These are phyloP conservation scores for Pangasius larnaudii DNA, from an alignment of 2,797 vertebrate species.

Conservation along the genomic window DNA sequence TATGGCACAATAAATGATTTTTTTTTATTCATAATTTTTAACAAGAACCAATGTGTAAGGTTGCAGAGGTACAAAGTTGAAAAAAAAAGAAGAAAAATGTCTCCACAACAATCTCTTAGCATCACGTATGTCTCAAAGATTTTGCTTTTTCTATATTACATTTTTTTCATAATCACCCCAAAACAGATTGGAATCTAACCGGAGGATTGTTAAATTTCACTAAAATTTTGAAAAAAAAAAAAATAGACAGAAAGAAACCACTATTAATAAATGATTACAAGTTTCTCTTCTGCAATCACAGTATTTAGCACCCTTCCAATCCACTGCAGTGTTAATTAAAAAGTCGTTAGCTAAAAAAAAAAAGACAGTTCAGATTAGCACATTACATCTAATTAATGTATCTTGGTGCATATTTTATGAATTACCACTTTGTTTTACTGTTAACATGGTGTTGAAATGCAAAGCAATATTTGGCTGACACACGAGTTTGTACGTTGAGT, in stretches of 20 bases:
- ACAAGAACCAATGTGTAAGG: background rate
- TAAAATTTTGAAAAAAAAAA: background rate
- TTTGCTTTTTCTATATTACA: background rate
- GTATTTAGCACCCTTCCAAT: background rate
- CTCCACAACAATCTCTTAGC: too few species aligned
- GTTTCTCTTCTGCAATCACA: background rate
- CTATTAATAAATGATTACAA: background rate
- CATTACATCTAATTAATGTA: background rate
- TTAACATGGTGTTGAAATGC: background rate
- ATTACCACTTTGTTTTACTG: background rate
- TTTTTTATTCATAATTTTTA: conserved; percentile 2
- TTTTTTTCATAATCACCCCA: background rate
- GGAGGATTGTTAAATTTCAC: background rate
- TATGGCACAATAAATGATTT: background rate
- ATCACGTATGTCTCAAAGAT: background rate
- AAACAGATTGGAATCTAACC: background rate
- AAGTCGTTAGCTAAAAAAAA: background rate
- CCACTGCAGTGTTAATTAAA: background rate
- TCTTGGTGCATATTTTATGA: background rate
- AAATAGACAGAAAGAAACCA: background rate
- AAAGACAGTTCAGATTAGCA: background rate
- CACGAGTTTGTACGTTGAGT: background rate
- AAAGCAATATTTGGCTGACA: background rate
- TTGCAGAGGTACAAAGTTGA: background rate
- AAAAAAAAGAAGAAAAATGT: background rate